phyloP scores from a whole-genome alignment of 1,140 invertebrate genomes.

The Drosophila neocordata region DNA sequence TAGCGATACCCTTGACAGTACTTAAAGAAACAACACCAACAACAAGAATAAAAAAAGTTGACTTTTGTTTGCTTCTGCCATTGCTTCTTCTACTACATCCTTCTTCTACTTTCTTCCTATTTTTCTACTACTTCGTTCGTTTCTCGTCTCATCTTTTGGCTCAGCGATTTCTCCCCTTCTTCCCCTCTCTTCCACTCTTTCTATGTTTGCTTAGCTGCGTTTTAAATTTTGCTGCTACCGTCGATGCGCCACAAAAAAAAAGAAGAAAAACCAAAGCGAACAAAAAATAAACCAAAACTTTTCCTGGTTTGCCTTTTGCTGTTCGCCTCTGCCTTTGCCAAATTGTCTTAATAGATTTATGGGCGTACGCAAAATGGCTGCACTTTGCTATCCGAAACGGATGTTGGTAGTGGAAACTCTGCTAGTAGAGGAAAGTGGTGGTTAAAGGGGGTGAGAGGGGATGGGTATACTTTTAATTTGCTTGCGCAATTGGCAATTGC shows the following conservation, averaged over 20 bases:
- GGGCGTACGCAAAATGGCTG: slow-evolving; percentile 76
- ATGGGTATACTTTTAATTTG: slow-evolving; percentile 65
- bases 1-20: slow-evolving; percentile 80
- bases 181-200: too few relatives aligned
- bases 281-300: slow-evolving; percentile 15
- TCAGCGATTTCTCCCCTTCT: slow-evolving; percentile 17
- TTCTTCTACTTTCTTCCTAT: slow-evolving; percentile 1
- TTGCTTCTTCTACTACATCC: slow-evolving; percentile 9
- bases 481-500: slow-evolving; percentile 51
- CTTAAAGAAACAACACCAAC: slow-evolving; percentile 52
- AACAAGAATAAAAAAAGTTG: slow-evolving; percentile 56
- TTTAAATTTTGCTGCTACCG: slow-evolving; percentile 53
- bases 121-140: neutral
- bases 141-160: slow-evolving; percentile 22
- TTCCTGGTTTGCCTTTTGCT: slow-evolving; percentile 25
- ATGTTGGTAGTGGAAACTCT: slow-evolving; percentile 27
- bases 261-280: slow-evolving; percentile 13
- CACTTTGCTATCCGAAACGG: slow-evolving; percentile 63
- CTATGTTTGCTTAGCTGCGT: slow-evolving; percentile 46
- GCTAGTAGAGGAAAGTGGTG: neutral
- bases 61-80: slow-evolving; percentile 62
- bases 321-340: slow-evolving; percentile 54
- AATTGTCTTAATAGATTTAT: slow-evolving; percentile 80
- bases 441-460: neutral
- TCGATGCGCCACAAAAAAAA: slow-evolving; percentile 34